Evolutionary conservation across 2,797 vertebrate genomes (phyloP), one percentile per base, ranked within the genome.

Genomic region (Chlorospingus semifuscus): DNA sequence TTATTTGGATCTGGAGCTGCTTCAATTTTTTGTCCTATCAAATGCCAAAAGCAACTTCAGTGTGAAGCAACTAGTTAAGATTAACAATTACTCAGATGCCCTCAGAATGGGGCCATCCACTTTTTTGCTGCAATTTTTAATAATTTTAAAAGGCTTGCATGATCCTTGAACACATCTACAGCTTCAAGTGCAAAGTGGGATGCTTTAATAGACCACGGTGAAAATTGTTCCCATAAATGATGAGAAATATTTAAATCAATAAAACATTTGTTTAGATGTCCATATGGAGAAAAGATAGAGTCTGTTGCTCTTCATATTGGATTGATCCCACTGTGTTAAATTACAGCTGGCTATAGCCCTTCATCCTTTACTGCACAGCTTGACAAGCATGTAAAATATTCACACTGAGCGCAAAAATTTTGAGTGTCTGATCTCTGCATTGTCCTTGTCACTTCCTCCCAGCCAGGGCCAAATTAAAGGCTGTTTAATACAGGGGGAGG

Each of bases 181-280:
- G 57, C 30, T 69, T 69, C 63, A 92, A 87, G 76, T n/a, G 74
- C 46, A 89, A 94, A 91, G 70, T 15, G 22, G 59, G 70, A 56
- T 27, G 26, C 59, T 93, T 91, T 88, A 96, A 70, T n/a, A 83
- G 77, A 69, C 80, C 8, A 0, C 3, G 52, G 37, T 46, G 74
- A 94, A 84, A 94, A 93, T 83, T 79, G 70, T 91, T 93, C 85
- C 91, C 80, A 88, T 89, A 90, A 94, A 91, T 53, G 74, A 95
- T 55, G 66, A 96, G 80, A 93, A 94, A 89, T 95, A 61, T 92
- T 96, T 91, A 94, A 95, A 94, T 96, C 96, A 95, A 93, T 95
- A 93, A 88, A 95, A 81, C 2, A 0, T 96, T 94, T 93, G 86
- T 92, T 94, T 88, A 69, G 88, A 68, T 46, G 81, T 36, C 87